Evolutionary conservation across 2,888 invertebrate species (phyloP).

Genomic region (Trypoxylon attenuatum): DNA sequence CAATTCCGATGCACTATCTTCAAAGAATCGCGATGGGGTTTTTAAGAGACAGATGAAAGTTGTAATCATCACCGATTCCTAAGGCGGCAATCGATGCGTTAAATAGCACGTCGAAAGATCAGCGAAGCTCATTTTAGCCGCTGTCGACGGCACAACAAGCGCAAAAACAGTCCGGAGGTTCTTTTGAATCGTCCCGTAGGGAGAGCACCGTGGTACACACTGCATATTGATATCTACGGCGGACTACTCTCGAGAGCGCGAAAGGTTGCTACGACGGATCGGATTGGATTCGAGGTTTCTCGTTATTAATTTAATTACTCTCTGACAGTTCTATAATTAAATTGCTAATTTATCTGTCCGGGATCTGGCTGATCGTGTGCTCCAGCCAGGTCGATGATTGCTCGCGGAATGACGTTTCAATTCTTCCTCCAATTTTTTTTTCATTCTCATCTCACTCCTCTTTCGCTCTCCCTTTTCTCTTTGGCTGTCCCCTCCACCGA

Average conservation of each 20-base stretch:
- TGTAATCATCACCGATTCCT: too few relatives aligned
- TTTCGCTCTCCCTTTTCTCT: neutral
- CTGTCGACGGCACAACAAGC: too few relatives aligned
- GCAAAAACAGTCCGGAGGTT: too few relatives aligned
- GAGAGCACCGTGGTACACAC: slow-evolving; percentile 4
- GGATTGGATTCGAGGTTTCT: slow-evolving; percentile 70
- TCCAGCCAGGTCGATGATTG: slow-evolving; percentile 60
- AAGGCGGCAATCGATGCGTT: too few relatives aligned
- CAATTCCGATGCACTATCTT: too few relatives aligned
- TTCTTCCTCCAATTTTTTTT: slow-evolving; percentile 58
- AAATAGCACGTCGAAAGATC: too few relatives aligned
- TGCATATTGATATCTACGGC: slow-evolving; percentile 45
- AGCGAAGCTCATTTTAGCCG: too few relatives aligned
- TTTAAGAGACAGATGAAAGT: too few relatives aligned
- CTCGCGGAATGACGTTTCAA: slow-evolving; percentile 68
- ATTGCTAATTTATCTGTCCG: slow-evolving; percentile 73
- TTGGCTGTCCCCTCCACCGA: neutral
- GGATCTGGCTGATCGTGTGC: slow-evolving; percentile 61
- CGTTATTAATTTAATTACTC: slow-evolving; percentile 74
- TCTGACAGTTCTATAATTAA: slow-evolving; percentile 74
- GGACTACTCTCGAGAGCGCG: slow-evolving; percentile 49
- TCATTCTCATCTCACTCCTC: slow-evolving; percentile 9
- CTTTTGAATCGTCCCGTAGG: slow-evolving; percentile 39
- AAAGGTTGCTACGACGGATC: slow-evolving; percentile 68
- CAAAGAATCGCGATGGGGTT: too few relatives aligned